Conservation (phyloP, 2,113 vertebrate species). For the Gallinago jamesoni region DNA sequence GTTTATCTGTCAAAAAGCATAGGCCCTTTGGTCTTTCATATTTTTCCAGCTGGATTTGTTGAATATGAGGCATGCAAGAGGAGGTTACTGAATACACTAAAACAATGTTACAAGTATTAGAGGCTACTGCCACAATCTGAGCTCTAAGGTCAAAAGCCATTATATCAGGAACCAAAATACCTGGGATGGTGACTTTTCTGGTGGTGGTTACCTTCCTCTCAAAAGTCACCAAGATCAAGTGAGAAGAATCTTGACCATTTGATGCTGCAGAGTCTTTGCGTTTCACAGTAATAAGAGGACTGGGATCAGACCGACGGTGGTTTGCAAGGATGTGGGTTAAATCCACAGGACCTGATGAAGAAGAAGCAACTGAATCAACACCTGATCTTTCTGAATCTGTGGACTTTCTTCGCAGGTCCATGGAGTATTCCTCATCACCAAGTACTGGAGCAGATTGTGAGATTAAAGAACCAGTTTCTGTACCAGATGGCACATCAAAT, state of each 20-base stretch:
- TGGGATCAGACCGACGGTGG: constrained; percentile 84
- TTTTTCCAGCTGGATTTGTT: constrained; percentile 86
- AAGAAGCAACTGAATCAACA: constrained; percentile 66
- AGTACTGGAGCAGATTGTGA: constrained; percentile 57
- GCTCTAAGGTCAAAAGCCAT: constrained; percentile 83
- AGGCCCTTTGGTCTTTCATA: constrained; percentile 88
- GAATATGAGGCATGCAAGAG: constrained; percentile 87
- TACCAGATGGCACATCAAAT: constrained; percentile 73
- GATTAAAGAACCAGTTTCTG: constrained; percentile 62
- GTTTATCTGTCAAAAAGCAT: constrained; percentile 85
- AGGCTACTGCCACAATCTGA: constrained; percentile 86
- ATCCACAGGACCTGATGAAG: constrained; percentile 78
- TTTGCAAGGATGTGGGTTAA: constrained; percentile 84
- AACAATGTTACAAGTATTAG: constrained; percentile 86
- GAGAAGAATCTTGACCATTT: constrained; percentile 85
- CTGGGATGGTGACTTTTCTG: constrained; percentile 88
- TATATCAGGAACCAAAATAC: constrained; percentile 89
- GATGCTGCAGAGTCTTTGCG: constrained; percentile 77
- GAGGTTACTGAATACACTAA: constrained; percentile 86
- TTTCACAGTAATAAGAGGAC: constrained; percentile 81
- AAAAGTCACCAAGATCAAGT: constrained; percentile 87
- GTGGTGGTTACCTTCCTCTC: constrained; percentile 89
- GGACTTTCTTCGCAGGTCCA: constrained; percentile 80
- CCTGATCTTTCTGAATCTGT: constrained; percentile 79
- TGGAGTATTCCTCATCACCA: constrained; percentile 75